Base-by-base conservation (phyloP, 2,888 invertebrate genomes). In the Pherbina coryleti region DNA sequence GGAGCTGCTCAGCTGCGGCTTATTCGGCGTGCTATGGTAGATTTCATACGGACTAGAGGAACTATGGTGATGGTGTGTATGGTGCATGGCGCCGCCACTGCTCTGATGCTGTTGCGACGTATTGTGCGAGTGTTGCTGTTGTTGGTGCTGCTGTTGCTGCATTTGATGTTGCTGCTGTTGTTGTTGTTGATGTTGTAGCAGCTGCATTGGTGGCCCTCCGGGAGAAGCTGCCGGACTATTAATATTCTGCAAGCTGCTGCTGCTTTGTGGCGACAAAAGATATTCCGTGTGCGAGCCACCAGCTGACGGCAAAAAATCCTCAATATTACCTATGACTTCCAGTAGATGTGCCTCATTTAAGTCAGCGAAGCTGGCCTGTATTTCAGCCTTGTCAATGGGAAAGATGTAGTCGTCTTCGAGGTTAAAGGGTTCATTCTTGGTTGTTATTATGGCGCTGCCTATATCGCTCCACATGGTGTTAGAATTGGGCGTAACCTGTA, bases 321-420 rank as follows among this genome's bases (percentile, higher is more conserved):
- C 96, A 88, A 97, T 95, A 89, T 95, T 96, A 37, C 82, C 83
- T 81, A 97, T 92, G 89, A 96, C 96, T 86, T 95, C 95, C 62
- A 90, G 88, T 62, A 96, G 91, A 51, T 94, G 94, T 82, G 96
- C 96, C 81, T 96, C 96, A 84, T 96, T 96, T 73, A 97, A 90
- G 87, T 97, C 96, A 0, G 96, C 95, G 76, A 97, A 91, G 0
- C 96, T 95, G 4, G 95, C 85, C 89, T 95, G 93, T 84, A 96
- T 95, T 90, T 96, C 96, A 55, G 95, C 93, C 90, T 96, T 95
- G 88, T 97, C 96, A 75, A 96, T 95, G 91, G 96, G 94, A 88
- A 96, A 96, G 84, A 96, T 96, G 86, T 96, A 96, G 87, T 96
- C 96, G 85, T 96, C 96, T 85, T 96, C 96, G 93, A 95, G 94